phyloP scores from a whole-genome alignment of 2,797 vertebrate genomes.

The Aulostomus chinensis region DNA sequence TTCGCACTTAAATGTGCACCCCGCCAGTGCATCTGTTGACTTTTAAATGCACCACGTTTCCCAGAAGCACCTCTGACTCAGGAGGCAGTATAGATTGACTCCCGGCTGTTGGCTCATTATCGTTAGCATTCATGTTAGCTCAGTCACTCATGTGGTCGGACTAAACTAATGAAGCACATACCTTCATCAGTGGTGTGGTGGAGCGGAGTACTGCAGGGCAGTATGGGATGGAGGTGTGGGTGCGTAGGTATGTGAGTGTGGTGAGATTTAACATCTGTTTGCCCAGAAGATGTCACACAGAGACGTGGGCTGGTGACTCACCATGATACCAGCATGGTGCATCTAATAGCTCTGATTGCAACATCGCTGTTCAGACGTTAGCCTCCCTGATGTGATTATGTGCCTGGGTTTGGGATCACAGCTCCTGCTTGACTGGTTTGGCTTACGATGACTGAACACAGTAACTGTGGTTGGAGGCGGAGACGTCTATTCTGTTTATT shows the following conservation, averaged over 20 bases:
- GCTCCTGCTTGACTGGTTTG: conserved; percentile 35
- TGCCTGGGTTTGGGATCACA: conserved; percentile 34
- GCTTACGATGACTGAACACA: conserved; percentile 44
- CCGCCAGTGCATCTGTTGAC: conserved; percentile 71
- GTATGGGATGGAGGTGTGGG: conserved; percentile 31
- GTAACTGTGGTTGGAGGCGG: conserved; percentile 45
- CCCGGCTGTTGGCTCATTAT: conserved; percentile 70
- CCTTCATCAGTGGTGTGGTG: conserved; percentile 50
- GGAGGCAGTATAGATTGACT: conserved; percentile 48
- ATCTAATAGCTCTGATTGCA: conserved; percentile 43
- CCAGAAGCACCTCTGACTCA: conserved; percentile 77
- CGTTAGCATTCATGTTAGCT: conserved; percentile 62
- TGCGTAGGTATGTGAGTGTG: conserved; percentile 22
- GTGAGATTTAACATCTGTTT: conserved; percentile 29
- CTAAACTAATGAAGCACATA: conserved; percentile 63
- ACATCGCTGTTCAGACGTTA: conserved; percentile 26
- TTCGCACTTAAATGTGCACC: conserved; percentile 40
- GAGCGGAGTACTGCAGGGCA: conserved; percentile 14
- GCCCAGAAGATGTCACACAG: conserved; percentile 30
- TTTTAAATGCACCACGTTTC: conserved; percentile 70
- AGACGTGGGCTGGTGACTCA: conserved; percentile 50
- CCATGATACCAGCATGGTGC: conserved; percentile 12
- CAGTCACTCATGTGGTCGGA: conserved; percentile 72
- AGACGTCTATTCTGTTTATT: conserved; percentile 55
- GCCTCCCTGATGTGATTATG: conserved; percentile 26